Percentiles rank a stretch among this genome's conserved stretches.
Evolutionary conservation across 2,113 vertebrate species (phyloP).

Genomic region (Triplophysa rosa): DNA sequence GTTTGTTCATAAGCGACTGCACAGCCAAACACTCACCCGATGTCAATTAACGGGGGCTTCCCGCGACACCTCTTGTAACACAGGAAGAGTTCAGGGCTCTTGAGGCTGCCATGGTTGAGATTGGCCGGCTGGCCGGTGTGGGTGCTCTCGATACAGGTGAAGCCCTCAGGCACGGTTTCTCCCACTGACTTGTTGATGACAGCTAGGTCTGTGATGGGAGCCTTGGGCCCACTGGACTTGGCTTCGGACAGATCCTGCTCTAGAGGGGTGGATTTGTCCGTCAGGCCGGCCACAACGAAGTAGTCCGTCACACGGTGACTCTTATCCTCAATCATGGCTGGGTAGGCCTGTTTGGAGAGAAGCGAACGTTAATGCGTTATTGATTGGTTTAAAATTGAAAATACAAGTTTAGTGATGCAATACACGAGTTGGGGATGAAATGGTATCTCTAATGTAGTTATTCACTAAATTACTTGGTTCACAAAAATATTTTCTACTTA

Average conservation of each 20-base stretch:
- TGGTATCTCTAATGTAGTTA: no score
- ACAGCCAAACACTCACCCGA: slow-evolving; percentile 82
- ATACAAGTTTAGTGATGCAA: no score
- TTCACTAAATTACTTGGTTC: no score
- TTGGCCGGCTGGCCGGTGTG: slow-evolving; percentile 91
- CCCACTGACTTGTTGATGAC: slow-evolving; percentile 92
- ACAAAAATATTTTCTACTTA: no score
- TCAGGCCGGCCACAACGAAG: slow-evolving; percentile 96
- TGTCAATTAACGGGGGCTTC: slow-evolving; percentile 89
- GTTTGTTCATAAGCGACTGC: not conserved
- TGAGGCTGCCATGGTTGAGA: slow-evolving; percentile 95
- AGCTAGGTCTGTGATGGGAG: slow-evolving; percentile 93
- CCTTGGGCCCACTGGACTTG: slow-evolving; percentile 89
- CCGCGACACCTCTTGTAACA: slow-evolving; percentile 90
- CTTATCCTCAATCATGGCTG: slow-evolving; percentile 95
- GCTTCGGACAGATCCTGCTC: slow-evolving; percentile 92
- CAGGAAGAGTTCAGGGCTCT: slow-evolving; percentile 95
- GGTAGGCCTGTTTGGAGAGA: slow-evolving; percentile 66
- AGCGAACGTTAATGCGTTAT: not conserved
- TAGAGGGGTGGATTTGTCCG: slow-evolving; percentile 85
- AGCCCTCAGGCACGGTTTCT: slow-evolving; percentile 92
- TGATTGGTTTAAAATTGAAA: no score
- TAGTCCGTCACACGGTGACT: slow-evolving; percentile 96
- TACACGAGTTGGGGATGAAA: no score
- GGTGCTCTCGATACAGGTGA: slow-evolving; percentile 91